Conservation (phyloP, 1,140 invertebrate genomes). For the Radopholus similis region DNA sequence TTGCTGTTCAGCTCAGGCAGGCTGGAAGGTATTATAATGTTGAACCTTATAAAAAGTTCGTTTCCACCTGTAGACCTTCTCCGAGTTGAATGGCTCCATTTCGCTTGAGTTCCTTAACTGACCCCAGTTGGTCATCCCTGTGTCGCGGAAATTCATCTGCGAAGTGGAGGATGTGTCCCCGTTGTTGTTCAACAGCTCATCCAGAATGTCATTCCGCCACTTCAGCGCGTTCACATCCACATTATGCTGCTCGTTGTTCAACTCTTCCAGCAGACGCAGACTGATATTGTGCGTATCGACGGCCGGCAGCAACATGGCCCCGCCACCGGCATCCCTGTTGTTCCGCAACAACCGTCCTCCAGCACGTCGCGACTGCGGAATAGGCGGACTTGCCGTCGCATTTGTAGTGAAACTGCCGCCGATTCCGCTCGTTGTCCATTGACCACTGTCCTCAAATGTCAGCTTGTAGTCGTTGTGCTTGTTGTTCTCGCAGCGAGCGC, state of each 20-base stretch:
- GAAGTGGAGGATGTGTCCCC: background rate
- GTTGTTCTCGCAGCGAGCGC: conserved; percentile 48
- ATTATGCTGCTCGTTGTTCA: background rate
- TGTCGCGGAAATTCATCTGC: background rate
- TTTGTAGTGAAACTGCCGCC: conserved; percentile 14
- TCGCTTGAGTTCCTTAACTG: conserved; percentile 6
- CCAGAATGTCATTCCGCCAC: background rate
- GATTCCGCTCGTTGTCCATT: conserved; percentile 51
- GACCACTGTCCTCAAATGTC: conserved; percentile 53
- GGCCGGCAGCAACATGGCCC: background rate
- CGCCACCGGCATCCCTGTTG: background rate
- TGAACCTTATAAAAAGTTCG: too few relatives aligned
- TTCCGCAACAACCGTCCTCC: background rate
- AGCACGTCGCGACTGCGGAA: background rate
- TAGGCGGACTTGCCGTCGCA: conserved; percentile 15
- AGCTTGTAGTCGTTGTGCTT: conserved; percentile 58
- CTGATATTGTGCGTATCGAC: background rate
- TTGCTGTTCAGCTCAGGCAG: conserved; percentile 17
- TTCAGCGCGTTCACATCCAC: background rate
- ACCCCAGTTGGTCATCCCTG: conserved; percentile 43
- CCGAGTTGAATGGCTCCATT: conserved; percentile 3
- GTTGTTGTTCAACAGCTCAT: conserved; percentile 27
- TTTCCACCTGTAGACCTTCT: conserved; percentile 30
- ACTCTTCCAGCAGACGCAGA: conserved; percentile 10
- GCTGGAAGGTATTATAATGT: too few relatives aligned